phyloP scores from a whole-genome alignment of 2,113 vertebrate species.

The Copsychus sechellarum region DNA sequence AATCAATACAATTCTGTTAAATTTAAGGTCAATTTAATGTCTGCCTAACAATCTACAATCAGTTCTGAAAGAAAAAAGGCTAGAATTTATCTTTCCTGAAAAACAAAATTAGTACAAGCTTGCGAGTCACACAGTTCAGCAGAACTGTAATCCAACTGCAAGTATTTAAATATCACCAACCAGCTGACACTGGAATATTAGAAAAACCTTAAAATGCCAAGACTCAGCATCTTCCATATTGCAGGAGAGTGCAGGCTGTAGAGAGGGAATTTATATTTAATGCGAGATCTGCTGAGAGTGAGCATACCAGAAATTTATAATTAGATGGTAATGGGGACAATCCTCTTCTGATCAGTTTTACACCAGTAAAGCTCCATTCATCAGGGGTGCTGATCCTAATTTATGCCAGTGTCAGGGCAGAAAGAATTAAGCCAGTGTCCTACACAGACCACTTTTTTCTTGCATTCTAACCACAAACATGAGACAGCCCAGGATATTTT shows the following conservation, averaged over 20 bases:
- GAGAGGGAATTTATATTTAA: constrained; percentile 61
- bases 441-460: constrained; percentile 38
- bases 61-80: background rate
- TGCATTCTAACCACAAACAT: constrained; percentile 55
- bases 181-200: constrained; percentile 43
- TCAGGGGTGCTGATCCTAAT: constrained; percentile 37
- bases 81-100: constrained; percentile 2
- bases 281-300: constrained; percentile 43
- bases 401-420: constrained; percentile 31
- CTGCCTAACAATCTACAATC: background rate
- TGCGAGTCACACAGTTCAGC: background rate
- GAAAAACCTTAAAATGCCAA: constrained; percentile 63
- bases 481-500: constrained; percentile 50
- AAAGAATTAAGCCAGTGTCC: constrained; percentile 58
- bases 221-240: constrained; percentile 51
- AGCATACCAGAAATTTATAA: constrained; percentile 55
- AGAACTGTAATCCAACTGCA: constrained; percentile 47
- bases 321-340: constrained; percentile 59
- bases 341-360: constrained; percentile 59
- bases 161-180: constrained; percentile 52
- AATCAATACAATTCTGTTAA: background rate
- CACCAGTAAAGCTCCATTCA: constrained; percentile 50
- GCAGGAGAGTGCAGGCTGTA: constrained; percentile 31
- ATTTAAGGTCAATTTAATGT: background rate
- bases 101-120: background rate